Conservation (phyloP, 2,113 vertebrate species). For the Spea multiplicata region DNA sequence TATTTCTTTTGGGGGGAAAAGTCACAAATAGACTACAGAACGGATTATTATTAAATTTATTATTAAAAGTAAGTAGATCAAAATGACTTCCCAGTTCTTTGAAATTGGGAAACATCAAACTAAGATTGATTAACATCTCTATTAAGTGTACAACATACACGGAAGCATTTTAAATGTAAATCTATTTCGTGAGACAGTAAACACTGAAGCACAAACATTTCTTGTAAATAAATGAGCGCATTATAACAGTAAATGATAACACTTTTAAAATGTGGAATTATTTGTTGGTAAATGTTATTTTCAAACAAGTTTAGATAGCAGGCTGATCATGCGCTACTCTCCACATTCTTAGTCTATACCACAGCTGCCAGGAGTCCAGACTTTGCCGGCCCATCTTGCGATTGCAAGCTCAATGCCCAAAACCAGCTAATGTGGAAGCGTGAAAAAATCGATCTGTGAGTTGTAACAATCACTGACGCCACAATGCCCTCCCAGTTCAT, state of each 20-base stretch:
- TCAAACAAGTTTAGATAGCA: too few species aligned
- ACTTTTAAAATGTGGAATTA: background rate
- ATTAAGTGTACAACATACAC: background rate
- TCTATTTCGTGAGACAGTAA: background rate
- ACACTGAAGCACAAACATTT: background rate
- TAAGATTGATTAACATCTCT: conserved; percentile 7
- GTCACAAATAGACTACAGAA: background rate
- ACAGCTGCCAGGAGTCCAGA: too few species aligned
- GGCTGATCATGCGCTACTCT: too few species aligned
- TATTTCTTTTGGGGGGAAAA: too few species aligned
- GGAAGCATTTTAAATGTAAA: background rate
- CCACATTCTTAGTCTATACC: too few species aligned
- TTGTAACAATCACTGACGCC: too few species aligned
- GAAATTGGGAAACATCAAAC: background rate
- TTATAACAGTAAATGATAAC: background rate
- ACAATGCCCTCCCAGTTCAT: too few species aligned
- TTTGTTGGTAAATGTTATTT: background rate
- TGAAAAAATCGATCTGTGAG: too few species aligned
- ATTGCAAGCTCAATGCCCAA: too few species aligned
- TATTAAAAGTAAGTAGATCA: background rate
- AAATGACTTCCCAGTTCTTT: background rate
- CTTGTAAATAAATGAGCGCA: background rate
- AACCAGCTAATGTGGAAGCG: too few species aligned
- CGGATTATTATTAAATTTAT: background rate
- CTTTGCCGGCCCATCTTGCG: too few species aligned